Evolutionary conservation across 1,140 invertebrate species (phyloP).

Genomic region (Medauroidea extradentata): DNA sequence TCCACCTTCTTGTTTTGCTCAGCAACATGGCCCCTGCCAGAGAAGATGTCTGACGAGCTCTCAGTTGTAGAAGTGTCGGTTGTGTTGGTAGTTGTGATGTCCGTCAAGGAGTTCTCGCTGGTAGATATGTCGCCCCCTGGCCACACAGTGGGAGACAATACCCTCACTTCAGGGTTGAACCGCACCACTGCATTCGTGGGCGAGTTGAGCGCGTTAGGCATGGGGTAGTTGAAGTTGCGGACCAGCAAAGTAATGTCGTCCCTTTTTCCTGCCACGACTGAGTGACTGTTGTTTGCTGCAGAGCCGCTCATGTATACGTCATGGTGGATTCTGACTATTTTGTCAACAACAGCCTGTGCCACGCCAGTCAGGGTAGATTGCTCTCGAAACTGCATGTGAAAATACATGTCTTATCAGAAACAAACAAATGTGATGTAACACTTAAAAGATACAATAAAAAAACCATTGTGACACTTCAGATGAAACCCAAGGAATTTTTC

Average conservation of each 20-base stretch:
- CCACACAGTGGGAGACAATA: conserved; percentile 23
- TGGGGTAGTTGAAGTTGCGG: conserved; percentile 78
- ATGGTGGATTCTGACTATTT: conserved; percentile 78
- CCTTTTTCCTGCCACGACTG: conserved; percentile 43
- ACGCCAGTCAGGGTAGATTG: conserved; percentile 77
- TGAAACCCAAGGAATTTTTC: no score
- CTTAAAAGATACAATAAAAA: background rate
- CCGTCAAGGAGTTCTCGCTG: background rate
- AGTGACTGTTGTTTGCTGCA: conserved; percentile 2
- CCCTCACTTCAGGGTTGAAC: conserved; percentile 56
- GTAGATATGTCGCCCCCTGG: conserved; percentile 5
- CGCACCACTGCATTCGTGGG: conserved; percentile 44
- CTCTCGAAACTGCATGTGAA: conserved; percentile 61
- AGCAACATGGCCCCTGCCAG: conserved; percentile 10
- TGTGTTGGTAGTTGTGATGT: background rate
- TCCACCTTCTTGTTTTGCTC: conserved; percentile 61
- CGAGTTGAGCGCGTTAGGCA: conserved; percentile 57
- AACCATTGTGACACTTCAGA: background rate
- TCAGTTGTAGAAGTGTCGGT: conserved; percentile 9
- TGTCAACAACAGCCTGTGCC: conserved; percentile 82
- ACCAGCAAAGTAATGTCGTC: conserved; percentile 83
- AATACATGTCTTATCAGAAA: background rate
- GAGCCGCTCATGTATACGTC: conserved; percentile 68
- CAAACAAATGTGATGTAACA: background rate
- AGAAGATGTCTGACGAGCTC: conserved; percentile 6